Conservation (phyloP, 1,140 invertebrate species). For the Phymorhynchus buccinoides region DNA sequence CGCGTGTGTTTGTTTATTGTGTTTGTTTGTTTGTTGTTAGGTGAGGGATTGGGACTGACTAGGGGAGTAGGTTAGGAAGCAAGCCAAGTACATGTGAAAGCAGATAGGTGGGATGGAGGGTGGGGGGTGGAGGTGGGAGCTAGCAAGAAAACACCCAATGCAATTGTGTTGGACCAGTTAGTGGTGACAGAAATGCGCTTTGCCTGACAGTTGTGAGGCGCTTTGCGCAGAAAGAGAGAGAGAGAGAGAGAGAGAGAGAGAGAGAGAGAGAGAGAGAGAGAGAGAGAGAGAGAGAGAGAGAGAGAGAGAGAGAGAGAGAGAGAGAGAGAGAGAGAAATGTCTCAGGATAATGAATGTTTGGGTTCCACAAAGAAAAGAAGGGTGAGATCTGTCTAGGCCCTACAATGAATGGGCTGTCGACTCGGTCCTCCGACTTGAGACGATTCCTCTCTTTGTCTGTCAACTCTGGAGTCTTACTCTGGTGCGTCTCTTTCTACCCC, state of each 20-base stretch:
- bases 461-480: not conserved
- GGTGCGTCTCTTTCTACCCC: not conserved
- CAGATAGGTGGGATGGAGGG: not conserved
- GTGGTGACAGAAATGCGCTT: not conserved
- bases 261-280: constrained; percentile 4
- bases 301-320: constrained; percentile 2
- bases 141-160: not conserved
- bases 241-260: not conserved
- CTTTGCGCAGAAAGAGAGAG: not conserved
- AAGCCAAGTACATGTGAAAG: not conserved
- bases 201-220: not conserved
- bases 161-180: not conserved
- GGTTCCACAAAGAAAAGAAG: not conserved
- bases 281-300: not conserved
- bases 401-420: not conserved
- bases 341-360: not conserved
- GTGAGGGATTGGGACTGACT: not conserved
- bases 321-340: not conserved
- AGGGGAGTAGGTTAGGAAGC: not conserved
- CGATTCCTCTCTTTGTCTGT: not conserved
- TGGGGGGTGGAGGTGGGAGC: not conserved
- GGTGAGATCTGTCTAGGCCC: not conserved
- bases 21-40: not conserved
- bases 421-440: not conserved
- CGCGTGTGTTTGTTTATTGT: not conserved